phyloP scores from a whole-genome alignment of 2,888 invertebrate genomes.

The Crepidodera aurea region DNA sequence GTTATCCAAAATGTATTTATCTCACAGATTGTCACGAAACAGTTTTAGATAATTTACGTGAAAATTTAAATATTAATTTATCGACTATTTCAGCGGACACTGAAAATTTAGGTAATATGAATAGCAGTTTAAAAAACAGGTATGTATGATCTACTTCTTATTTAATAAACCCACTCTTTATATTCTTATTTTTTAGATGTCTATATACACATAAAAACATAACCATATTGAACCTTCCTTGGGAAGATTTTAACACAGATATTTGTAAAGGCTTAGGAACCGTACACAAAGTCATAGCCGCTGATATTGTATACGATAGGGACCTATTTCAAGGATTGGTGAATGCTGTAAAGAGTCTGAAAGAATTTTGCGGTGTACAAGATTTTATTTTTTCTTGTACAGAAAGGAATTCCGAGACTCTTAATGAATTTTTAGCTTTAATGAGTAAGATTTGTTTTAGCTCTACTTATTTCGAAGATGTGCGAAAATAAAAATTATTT shows the following conservation, averaged over 20 bases:
- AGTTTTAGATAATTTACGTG: constrained; percentile 69
- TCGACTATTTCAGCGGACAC: neutral
- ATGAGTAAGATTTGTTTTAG: constrained; percentile 47
- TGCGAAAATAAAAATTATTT: too few species aligned
- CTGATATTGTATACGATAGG: constrained; percentile 70
- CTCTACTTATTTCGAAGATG: too few species aligned
- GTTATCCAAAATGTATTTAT: constrained; percentile 65
- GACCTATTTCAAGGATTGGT: constrained; percentile 63
- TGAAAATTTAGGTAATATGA: neutral
- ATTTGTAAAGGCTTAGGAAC: constrained; percentile 48
- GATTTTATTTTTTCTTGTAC: constrained; percentile 67
- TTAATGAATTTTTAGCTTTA: constrained; percentile 64
- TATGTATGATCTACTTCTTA: too few species aligned
- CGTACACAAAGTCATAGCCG: constrained; percentile 66
- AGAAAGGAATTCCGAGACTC: constrained; percentile 72
- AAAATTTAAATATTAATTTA: constrained; percentile 72
- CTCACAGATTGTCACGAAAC: constrained; percentile 76
- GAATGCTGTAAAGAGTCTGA: constrained; percentile 61
- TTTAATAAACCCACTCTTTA: too few species aligned
- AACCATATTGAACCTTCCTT: constrained; percentile 60
- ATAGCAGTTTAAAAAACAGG: constrained; percentile 1
- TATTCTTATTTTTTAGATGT: constrained; percentile 27
- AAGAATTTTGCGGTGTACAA: constrained; percentile 53
- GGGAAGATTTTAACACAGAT: constrained; percentile 62
- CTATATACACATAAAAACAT: constrained; percentile 13